A percentile compares a stretch with the other conserved stretches of the same genome.
Evolutionary conservation across 2,797 vertebrate species (phyloP).

Genomic region (Alauda arvensis): DNA sequence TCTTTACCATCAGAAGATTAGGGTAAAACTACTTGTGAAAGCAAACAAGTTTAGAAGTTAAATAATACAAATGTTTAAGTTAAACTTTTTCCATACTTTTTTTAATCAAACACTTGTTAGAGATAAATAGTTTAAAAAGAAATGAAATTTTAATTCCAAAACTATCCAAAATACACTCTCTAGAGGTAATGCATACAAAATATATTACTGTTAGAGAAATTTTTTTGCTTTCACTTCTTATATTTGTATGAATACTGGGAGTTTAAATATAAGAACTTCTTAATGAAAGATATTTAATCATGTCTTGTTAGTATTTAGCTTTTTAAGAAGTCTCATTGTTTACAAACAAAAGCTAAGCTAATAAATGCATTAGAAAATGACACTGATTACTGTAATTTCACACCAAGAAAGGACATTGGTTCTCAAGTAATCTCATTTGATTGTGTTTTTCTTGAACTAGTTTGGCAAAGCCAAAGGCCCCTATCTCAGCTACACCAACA

Average conservation of each 20-base stretch:
- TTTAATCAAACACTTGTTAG: background rate
- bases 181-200: background rate
- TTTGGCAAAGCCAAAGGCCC: background rate
- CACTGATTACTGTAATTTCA: background rate
- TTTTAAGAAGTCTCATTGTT: background rate
- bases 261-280: background rate
- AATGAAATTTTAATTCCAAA: background rate
- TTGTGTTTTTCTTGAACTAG: background rate
- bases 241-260: background rate
- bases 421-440: background rate
- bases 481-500: background rate
- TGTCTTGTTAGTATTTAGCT: background rate
- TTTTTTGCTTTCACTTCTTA: background rate
- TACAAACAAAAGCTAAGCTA: background rate
- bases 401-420: background rate
- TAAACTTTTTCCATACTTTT: background rate
- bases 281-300: background rate
- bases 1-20: background rate
- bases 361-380: background rate
- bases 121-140: background rate
- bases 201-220: background rate
- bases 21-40: background rate
- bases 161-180: fast-evolving
- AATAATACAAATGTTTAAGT: background rate
- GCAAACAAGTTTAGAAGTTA: background rate